A percentile compares a stretch with the other conserved stretches of the same genome.
Evolutionary conservation across 2,888 invertebrate species (phyloP).

Genomic region (Hirtodrosophila confusa): DNA sequence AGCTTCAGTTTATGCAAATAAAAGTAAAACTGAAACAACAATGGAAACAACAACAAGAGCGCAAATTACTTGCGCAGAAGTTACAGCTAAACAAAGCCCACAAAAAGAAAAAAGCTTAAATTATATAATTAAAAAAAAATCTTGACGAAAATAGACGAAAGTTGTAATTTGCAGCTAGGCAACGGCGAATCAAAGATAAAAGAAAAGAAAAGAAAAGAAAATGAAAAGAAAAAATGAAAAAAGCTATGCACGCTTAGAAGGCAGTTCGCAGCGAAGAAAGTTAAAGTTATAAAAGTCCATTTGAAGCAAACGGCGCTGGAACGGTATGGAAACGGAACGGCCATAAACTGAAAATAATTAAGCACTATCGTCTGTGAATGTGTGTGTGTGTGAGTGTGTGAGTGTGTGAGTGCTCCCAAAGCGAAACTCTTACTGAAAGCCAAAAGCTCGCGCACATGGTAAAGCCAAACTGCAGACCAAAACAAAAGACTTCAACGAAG

Average conservation of each 20-base stretch:
- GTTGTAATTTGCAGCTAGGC: slow-evolving; percentile 72
- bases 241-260: slow-evolving; percentile 57
- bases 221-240: slow-evolving; percentile 42
- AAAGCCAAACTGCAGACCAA: slow-evolving; percentile 67
- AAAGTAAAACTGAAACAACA: slow-evolving; percentile 71
- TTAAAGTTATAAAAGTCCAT: slow-evolving; percentile 74
- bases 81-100: slow-evolving; percentile 62
- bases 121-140: slow-evolving; percentile 81
- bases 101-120: slow-evolving; percentile 59
- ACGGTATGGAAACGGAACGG: slow-evolving; percentile 67
- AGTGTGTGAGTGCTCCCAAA: slow-evolving; percentile 54
- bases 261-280: slow-evolving; percentile 73
- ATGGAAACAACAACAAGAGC: slow-evolving; percentile 27
- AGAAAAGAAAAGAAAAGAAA: slow-evolving; percentile 25
- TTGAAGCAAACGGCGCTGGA: slow-evolving; percentile 39
- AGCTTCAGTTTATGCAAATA: slow-evolving; percentile 65
- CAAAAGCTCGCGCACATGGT: slow-evolving; percentile 66
- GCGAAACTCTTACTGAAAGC: slow-evolving; percentile 67
- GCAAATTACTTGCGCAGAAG: slow-evolving; percentile 55
- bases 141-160: slow-evolving; percentile 81
- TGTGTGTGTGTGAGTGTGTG: slow-evolving; percentile 11
- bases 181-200: slow-evolving; percentile 33
- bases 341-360: slow-evolving; percentile 72
- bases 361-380: slow-evolving; percentile 21
- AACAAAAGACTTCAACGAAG: slow-evolving; percentile 78